Percentiles rank a stretch among this genome's conserved stretches.
These are phyloP conservation scores for Podarcis muralis DNA, from an alignment of 2,113 vertebrate species.

Conservation along the genomic window DNA sequence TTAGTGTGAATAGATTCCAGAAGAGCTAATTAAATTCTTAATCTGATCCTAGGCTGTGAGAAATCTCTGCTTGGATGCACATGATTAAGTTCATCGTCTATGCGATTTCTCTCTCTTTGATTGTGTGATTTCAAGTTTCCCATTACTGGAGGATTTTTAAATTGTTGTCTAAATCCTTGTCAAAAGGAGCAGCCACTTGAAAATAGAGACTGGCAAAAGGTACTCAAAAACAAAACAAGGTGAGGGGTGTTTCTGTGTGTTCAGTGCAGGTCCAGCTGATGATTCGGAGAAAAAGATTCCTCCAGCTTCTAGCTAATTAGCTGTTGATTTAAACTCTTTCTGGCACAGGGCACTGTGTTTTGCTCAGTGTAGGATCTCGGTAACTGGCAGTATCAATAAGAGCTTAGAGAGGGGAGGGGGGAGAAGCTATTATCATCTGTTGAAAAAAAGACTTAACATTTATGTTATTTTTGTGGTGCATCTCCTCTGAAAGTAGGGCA, in stretches of 20 bases:
- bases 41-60: slow-evolving; percentile 71
- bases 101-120: slow-evolving; percentile 56
- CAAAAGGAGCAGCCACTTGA: slow-evolving; percentile 37
- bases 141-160: slow-evolving; percentile 35
- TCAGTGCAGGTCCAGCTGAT: slow-evolving; percentile 24
- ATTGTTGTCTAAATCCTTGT: slow-evolving; percentile 12
- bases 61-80: slow-evolving; percentile 59
- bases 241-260: background rate
- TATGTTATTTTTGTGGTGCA: background rate
- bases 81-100: slow-evolving; percentile 52
- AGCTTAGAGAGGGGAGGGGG: background rate
- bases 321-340: slow-evolving; percentile 28
- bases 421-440: slow-evolving; percentile 21
- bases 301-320: slow-evolving; percentile 27
- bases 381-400: slow-evolving; percentile 27
- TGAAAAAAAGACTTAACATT: slow-evolving; percentile 16
- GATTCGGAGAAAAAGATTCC: slow-evolving; percentile 19
- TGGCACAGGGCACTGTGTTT: background rate
- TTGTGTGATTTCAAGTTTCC: slow-evolving; percentile 56
- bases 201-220: slow-evolving; percentile 13
- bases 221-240: slow-evolving; percentile 23
- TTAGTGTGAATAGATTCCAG: slow-evolving; percentile 77
- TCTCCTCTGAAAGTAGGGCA: slow-evolving; percentile 8
- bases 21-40: slow-evolving; percentile 83
- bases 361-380: background rate